Percentiles rank a stretch among this genome's conserved stretches.
phyloP scores from a whole-genome alignment of 1,140 invertebrate genomes.

The Trichomalopsis sarcophagae region DNA sequence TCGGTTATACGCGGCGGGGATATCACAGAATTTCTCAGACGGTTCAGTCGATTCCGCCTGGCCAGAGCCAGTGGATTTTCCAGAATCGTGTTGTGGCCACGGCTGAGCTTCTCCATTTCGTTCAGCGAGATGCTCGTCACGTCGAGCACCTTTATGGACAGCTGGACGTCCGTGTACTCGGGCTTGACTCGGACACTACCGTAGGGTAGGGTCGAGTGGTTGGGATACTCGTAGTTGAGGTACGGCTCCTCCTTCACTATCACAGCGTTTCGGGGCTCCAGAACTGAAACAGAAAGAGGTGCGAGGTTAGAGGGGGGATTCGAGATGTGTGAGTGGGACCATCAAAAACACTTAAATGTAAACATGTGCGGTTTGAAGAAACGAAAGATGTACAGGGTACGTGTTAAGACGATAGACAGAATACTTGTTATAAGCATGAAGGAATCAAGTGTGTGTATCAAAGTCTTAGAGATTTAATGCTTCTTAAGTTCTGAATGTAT shows the following conservation, averaged over 20 bases:
- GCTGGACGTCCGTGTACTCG: background rate
- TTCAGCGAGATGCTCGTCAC: slow-evolving; percentile 46
- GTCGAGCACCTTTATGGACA: slow-evolving; percentile 40
- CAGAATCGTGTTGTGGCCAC: slow-evolving; percentile 3
- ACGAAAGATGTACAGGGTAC: slow-evolving; percentile 6
- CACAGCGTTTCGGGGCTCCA: background rate
- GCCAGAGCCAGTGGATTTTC: slow-evolving; percentile 32
- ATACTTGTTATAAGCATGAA: slow-evolving; percentile 38
- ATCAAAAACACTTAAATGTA: slow-evolving; percentile 20
- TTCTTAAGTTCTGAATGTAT: background rate
- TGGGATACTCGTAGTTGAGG: background rate
- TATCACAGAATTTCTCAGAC: background rate
- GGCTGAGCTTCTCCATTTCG: slow-evolving; percentile 43
- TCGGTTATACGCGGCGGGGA: background rate
- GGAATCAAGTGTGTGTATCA: background rate
- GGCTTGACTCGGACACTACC: background rate
- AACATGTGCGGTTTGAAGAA: slow-evolving; percentile 25
- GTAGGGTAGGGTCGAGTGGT: background rate
- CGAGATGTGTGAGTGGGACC: background rate
- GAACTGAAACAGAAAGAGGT: slow-evolving; percentile 36
- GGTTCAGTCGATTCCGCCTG: background rate
- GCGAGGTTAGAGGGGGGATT: background rate
- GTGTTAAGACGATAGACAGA: background rate
- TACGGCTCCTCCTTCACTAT: slow-evolving; percentile 30
- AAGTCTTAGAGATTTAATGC: slow-evolving; percentile 12